Conservation (phyloP, 1,140 invertebrate species). For the Drosophila parvula region DNA sequence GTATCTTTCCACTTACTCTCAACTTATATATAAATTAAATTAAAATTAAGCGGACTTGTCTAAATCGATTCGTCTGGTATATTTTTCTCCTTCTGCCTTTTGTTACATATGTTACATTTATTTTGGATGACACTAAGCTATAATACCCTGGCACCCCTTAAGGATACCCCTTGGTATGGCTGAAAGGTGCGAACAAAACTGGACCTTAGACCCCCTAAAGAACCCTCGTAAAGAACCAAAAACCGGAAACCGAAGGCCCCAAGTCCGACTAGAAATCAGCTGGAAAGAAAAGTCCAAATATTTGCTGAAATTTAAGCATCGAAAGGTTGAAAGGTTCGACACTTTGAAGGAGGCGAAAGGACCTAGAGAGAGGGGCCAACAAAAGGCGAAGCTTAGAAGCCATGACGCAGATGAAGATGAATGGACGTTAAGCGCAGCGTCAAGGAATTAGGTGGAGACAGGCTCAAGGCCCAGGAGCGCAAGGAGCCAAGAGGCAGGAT, state of each 20-base stretch:
- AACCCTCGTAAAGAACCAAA: too few species aligned
- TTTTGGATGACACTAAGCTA: not conserved
- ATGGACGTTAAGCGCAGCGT: slow-evolving; percentile 65
- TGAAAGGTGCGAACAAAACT: slow-evolving; percentile 3
- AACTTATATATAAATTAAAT: too few species aligned
- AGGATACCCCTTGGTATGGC: too few species aligned
- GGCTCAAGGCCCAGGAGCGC: slow-evolving; percentile 29
- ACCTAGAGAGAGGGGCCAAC: slow-evolving; percentile 9
- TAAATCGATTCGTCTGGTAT: too few species aligned
- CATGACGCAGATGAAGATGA: slow-evolving; percentile 72
- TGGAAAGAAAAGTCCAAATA: slow-evolving; percentile 40
- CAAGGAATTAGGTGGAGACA: slow-evolving; percentile 70
- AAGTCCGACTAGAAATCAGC: not conserved
- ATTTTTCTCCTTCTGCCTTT: too few species aligned
- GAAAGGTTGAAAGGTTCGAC: slow-evolving; percentile 69
- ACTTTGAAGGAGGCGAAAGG: slow-evolving; percentile 14
- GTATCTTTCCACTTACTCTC: too few species aligned
- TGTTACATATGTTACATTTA: not conserved
- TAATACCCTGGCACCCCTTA: not conserved
- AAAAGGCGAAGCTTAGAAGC: slow-evolving; percentile 59
- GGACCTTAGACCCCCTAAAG: not conserved
- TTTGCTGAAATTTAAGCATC: slow-evolving; percentile 73
- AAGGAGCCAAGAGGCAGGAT: slow-evolving; percentile 19
- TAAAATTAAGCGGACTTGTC: too few species aligned
- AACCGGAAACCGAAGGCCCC: not conserved